These are phyloP conservation scores for Condylostylus longicornis DNA, from an alignment of 1,140 invertebrate genomes.

Conservation along the genomic window DNA sequence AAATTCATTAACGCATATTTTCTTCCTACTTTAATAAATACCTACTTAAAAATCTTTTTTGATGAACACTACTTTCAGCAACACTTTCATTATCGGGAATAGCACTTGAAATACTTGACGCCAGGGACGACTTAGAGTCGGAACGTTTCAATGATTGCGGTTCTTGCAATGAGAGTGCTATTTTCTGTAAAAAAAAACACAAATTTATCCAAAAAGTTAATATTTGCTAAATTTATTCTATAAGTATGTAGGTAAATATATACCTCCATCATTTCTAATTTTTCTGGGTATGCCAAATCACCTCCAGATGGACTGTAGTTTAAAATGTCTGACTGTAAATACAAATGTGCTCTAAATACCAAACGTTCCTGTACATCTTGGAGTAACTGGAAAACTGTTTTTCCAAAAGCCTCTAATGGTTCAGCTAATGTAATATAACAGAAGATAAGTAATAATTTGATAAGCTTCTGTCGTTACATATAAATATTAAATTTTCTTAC, in stretches of 20 bases:
- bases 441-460: not conserved
- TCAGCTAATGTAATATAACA: constrained; percentile 28
- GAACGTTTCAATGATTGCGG: constrained; percentile 40
- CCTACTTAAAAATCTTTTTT: too few relatives aligned
- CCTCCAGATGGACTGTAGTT: constrained; percentile 80
- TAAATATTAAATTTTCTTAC: constrained; percentile 42
- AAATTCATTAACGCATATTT: too few relatives aligned
- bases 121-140: constrained; percentile 50
- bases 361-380: constrained; percentile 94
- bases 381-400: constrained; percentile 69
- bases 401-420: constrained; percentile 67
- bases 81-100: constrained; percentile 26
- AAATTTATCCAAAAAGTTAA: not conserved
- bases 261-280: constrained; percentile 90
- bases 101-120: constrained; percentile 43
- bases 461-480: too few relatives aligned
- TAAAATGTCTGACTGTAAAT: constrained; percentile 80
- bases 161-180: constrained; percentile 52
- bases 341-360: constrained; percentile 90
- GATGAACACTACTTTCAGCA: constrained; percentile 5
- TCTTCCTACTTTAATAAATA: too few relatives aligned
- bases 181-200: constrained; percentile 39
- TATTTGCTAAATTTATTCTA: too few relatives aligned
- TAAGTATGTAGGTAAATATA: constrained; percentile 9
- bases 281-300: constrained; percentile 94